Evolutionary conservation across 2,797 vertebrate genomes (phyloP).

Genomic region (Pseudomugil tenellus): DNA sequence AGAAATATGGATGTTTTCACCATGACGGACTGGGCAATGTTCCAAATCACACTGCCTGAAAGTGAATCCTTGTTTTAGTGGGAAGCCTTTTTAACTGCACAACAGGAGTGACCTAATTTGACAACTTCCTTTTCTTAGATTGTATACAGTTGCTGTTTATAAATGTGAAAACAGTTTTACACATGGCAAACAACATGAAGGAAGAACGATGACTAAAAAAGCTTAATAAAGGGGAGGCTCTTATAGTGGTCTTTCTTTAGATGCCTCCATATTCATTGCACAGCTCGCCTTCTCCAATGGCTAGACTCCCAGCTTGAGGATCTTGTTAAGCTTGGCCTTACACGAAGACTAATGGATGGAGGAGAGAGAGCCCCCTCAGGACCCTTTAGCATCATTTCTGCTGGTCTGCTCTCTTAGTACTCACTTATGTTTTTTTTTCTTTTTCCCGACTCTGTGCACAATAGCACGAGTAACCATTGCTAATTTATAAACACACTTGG

Average conservation of each 20-base stretch:
- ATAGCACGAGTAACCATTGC: conserved; percentile 77
- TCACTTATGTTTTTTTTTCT: conserved; percentile 81
- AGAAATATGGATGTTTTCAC: conserved; percentile 72
- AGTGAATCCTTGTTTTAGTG: conserved; percentile 70
- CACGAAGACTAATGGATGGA: conserved; percentile 80
- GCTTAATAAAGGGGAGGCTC: conserved; percentile 14
- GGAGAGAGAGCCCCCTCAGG: conserved; percentile 77
- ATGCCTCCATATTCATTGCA: conserved; percentile 56
- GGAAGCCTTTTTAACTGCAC: conserved; percentile 69
- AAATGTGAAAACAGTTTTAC: conserved; percentile 29
- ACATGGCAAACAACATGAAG: conserved; percentile 16
- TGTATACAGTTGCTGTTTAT: conserved; percentile 33
- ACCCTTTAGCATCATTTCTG: conserved; percentile 80
- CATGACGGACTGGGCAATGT: conserved; percentile 62
- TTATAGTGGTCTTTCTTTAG: conserved; percentile 51
- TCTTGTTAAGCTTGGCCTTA: conserved; percentile 78
- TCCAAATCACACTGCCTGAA: conserved; percentile 76
- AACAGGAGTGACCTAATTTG: conserved; percentile 63
- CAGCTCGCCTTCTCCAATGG: conserved; percentile 55
- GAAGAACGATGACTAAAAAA: conserved; percentile 8
- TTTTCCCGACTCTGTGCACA: conserved; percentile 76
- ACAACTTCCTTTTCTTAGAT: conserved; percentile 59
- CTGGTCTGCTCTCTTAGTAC: conserved; percentile 78
- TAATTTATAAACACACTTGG: conserved; percentile 80
- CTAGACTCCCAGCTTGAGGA: conserved; percentile 68